These are phyloP conservation scores for Cactoblastis cactorum DNA, from an alignment of 2,888 invertebrate genomes.

Conservation along the genomic window DNA sequence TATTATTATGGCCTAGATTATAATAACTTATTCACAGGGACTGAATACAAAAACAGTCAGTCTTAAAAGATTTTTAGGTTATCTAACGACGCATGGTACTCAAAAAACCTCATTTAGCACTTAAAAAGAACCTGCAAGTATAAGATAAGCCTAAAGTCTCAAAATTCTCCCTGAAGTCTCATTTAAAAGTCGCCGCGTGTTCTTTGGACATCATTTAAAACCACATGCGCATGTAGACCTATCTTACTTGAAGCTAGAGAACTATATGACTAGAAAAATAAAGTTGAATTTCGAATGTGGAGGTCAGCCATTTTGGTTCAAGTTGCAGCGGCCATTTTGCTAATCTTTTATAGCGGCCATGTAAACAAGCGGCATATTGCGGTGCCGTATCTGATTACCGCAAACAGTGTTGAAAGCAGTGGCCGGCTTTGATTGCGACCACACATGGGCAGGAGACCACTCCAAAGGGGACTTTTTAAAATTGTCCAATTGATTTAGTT, in stretches of 20 bases:
- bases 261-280: too few species aligned
- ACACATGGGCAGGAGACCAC: not conserved
- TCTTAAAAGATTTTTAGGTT: too few species aligned
- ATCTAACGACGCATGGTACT: not conserved
- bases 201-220: too few species aligned
- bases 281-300: too few species aligned
- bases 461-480: not conserved
- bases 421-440: conserved; percentile 30
- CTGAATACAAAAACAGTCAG: too few species aligned
- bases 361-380: conserved; percentile 68
- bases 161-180: conserved; percentile 17
- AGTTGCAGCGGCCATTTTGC: conserved; percentile 33
- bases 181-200: conserved; percentile 24
- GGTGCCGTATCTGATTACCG: conserved; percentile 61
- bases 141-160: conserved; percentile 15
- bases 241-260: too few species aligned
- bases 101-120: conserved; percentile 13
- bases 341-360: conserved; percentile 41
- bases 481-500: too few species aligned
- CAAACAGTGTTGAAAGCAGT: conserved; percentile 53
- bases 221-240: too few species aligned
- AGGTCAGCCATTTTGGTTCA: not conserved
- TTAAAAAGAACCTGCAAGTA: conserved; percentile 1
- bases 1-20: too few species aligned
- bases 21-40: too few species aligned